Base-by-base conservation (phyloP, 2,797 vertebrate species). In the Antrozous pallidus region DNA sequence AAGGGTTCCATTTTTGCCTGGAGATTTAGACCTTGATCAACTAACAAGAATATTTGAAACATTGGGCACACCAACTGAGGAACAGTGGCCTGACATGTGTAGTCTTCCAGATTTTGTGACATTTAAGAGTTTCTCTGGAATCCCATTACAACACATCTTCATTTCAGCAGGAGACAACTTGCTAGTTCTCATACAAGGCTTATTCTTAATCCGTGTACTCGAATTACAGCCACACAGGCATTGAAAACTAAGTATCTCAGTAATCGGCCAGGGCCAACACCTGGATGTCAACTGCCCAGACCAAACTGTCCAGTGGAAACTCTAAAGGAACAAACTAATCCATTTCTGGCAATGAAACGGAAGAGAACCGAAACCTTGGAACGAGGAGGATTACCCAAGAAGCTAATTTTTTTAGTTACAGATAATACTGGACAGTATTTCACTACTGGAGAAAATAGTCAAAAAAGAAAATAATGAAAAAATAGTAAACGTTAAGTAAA, bases 41-140 rank as follows among this genome's bases (percentile, higher is more conserved):
- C 98, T 99, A 94, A 99, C 99, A 31, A 99, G 99, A 97, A 99
- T 99, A 98, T 99, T 99, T 98, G 99, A 99, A 98, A 99, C 99
- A 61, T 97, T 99, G 67, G 99, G 99, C 71, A 99, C 99, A 22
- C 98, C 99, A 71, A 99, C 99, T 84, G 99, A 99, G 95, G 99
- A 99, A 11, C 98, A 98, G 0, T 99, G 99, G 99, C 99, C 99
- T 90, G 99, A 99, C 2, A 98, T 99, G 98, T 98, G 94, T 10
- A 99, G 96, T 98, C 98, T 99, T 82, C 99, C 99, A 91, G 99
- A 99, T 98, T 99, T 99, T 18, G 98, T 99, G 91, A 98, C 99
- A 2, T 99, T 99, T 97, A 99, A 99, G 96, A 98, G 98, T 93
- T 99, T 99, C 95, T 99, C 99, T 79, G 99, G 99, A 86, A 99